Evolutionary conservation across 53 echinoderm and acorn worm species (phyloP), one percentile per base, ranked within the genome.

Genomic region (Apostichopus leukothele): DNA sequence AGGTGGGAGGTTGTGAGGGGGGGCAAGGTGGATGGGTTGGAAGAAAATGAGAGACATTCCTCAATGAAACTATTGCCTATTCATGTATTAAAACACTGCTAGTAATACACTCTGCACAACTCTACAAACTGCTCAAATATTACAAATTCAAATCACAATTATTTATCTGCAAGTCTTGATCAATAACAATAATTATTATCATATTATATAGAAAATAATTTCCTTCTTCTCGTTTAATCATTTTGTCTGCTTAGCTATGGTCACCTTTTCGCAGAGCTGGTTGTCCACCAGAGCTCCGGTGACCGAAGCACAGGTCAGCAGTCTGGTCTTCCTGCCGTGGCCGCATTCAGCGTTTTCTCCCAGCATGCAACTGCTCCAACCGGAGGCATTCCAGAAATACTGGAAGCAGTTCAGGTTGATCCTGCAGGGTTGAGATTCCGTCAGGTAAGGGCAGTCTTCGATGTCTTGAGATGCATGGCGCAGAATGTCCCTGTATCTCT

Each of bases 221-320:
- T 39, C 0, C 39, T 0, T 39, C 3, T 39, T 3, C 39, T 39
- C 39, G 3, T 39, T 39, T 39, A 39, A 39, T 39, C 3, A 39
- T 3, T 39, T 39, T 39, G 10, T 57, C 7, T 57, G 1, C 57
- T 57, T 57, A 12, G 19, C 53, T 1, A 53, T 19, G 5, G 75
- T 79, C 79, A 99, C 99, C 94, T 92, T 51, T 88, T 99, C 92
- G 91, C 99, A 99, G 67, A 92, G 63, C 10, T 93, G 84, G 19
- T 88, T 86, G 23, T 96, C 93, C 18, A 99, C 99, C 14, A 88
- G 78, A 54, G 73, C 73, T 54, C 93, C 94, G 14, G 94, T 77
- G 39, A 71, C 90, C 51, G 86, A 83, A 18, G 93, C 76, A 76
- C 99, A 99, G 79, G 91, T 91, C 7, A 96, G 90, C 12, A 93